These are phyloP conservation scores for Lasaia peninsularis DNA, from an alignment of 1,140 invertebrate species.

Conservation along the genomic window DNA sequence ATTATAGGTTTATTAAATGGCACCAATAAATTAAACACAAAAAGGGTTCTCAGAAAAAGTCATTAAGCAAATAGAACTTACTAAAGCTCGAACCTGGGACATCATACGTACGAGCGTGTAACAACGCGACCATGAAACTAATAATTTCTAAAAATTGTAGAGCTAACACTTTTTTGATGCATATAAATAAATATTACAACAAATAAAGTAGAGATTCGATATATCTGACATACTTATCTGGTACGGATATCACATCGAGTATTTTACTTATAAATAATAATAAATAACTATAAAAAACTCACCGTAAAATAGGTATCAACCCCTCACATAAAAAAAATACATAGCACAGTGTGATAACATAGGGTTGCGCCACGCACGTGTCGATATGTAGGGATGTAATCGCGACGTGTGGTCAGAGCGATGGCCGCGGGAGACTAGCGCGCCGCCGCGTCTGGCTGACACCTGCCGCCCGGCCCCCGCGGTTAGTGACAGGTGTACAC, in stretches of 20 bases:
- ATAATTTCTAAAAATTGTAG: not conserved
- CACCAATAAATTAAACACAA: too few relatives aligned
- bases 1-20: too few relatives aligned
- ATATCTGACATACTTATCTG: slow-evolving; percentile 45
- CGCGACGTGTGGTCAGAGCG: slow-evolving; percentile 57
- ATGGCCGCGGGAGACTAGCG: slow-evolving; percentile 65
- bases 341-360: slow-evolving; percentile 53
- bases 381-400: slow-evolving; percentile 39
- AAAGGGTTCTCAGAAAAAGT: too few relatives aligned
- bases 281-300: slow-evolving; percentile 31
- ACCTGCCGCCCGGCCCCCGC: slow-evolving; percentile 69
- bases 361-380: slow-evolving; percentile 67
- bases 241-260: slow-evolving; percentile 27
- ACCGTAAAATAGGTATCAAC: slow-evolving; percentile 37
- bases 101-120: not conserved
- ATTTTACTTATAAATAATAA: not conserved
- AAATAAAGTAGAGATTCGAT: slow-evolving; percentile 6
- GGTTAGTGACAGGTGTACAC: slow-evolving; percentile 54
- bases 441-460: slow-evolving; percentile 65
- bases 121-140: too few relatives aligned
- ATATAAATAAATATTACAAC: not conserved
- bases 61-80: too few relatives aligned
- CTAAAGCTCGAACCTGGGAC: too few relatives aligned
- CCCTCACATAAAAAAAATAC: slow-evolving; percentile 28
- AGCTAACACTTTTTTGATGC: not conserved